Conservation (phyloP, 2,113 vertebrate species). For the Hippotragus niger region DNA sequence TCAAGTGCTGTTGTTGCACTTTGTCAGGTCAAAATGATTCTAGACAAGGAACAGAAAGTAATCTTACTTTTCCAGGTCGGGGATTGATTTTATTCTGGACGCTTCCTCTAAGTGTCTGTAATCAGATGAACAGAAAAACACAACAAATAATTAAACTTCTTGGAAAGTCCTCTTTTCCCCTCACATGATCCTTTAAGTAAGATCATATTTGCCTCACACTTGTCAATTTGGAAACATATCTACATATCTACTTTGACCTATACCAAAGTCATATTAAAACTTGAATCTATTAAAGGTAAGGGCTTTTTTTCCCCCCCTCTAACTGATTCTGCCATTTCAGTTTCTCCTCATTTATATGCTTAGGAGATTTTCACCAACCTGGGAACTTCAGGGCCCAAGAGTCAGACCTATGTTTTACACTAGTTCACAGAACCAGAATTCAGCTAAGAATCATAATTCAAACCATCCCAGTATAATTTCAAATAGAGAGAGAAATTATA, state of each 20-base stretch:
- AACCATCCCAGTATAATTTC: background rate
- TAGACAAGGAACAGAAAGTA: background rate
- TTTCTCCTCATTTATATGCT: constrained; percentile 20
- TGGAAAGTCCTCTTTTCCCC: background rate
- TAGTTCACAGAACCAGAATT: background rate
- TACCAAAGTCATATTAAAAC: background rate
- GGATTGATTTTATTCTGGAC: constrained; percentile 86
- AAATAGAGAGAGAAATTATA: background rate
- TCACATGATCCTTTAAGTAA: background rate
- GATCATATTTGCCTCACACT: background rate
- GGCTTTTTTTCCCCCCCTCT: background rate
- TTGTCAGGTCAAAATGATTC: background rate
- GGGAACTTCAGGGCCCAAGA: constrained; percentile 18
- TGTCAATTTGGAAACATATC: background rate
- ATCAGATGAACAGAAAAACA: constrained; percentile 62
- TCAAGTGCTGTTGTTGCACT: background rate
- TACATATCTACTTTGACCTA: background rate
- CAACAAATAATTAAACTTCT: constrained; percentile 4
- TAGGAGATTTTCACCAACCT: background rate
- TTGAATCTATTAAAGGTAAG: background rate
- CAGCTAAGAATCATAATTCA: background rate
- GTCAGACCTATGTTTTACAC: background rate
- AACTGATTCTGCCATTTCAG: background rate
- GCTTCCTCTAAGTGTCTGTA: constrained; percentile 77
- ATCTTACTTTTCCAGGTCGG: constrained; percentile 92